Evolutionary conservation across 1,140 invertebrate species (phyloP).

Genomic region (Diorhabda carinulata): DNA sequence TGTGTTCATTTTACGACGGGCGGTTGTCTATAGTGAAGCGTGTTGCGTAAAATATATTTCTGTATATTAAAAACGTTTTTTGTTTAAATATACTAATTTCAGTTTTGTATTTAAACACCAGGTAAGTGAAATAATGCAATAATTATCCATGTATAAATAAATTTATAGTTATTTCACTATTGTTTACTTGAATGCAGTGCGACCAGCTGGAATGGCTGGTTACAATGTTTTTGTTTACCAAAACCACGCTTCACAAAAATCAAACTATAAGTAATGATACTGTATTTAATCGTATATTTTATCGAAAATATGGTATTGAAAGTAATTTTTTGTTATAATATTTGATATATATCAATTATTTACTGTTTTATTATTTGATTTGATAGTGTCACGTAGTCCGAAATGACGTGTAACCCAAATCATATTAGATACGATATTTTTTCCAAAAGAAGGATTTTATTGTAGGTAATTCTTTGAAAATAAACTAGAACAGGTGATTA

Average conservation of each 20-base stretch:
- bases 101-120: neutral
- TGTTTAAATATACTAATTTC: neutral
- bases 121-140: neutral
- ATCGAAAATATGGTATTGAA: too few relatives aligned
- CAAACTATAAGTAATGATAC: too few relatives aligned
- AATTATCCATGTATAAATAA: neutral
- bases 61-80: neutral
- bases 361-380: neutral
- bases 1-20: neutral
- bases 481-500: neutral
- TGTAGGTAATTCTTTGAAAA: neutral
- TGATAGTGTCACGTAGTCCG: conserved; percentile 7
- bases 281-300: too few relatives aligned
- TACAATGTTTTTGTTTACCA: conserved; percentile 16
- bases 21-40: conserved; percentile 18
- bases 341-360: too few relatives aligned
- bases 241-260: too few relatives aligned
- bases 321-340: too few relatives aligned
- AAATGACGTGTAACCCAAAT: conserved; percentile 15
- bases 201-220: conserved; percentile 12
- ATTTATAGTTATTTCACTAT: neutral
- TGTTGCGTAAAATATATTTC: conserved; percentile 28
- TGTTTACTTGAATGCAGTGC: neutral
- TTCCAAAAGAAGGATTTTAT: neutral
- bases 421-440: neutral